Base-by-base conservation (phyloP, 2,888 invertebrate genomes). In the Bhutanitis thaidina region DNA sequence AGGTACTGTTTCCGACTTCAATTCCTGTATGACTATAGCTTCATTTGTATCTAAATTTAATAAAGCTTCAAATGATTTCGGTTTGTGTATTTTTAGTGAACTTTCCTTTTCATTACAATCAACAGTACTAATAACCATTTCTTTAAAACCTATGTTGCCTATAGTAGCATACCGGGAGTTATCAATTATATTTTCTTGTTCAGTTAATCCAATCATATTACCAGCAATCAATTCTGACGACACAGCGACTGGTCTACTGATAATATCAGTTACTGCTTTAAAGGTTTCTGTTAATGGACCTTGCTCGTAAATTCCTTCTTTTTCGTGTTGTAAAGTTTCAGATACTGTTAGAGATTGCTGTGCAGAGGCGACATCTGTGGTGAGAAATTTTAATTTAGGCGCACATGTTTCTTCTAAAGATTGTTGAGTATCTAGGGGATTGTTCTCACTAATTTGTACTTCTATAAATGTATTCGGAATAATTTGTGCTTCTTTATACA, bases 61-160 rank as follows among this genome's bases (percentile, higher is more conserved):
- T 10, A 61, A 59, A 13, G 82, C 81, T 38, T 61, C 58, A 16
- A 55, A 65, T 14, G 62, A 50, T 49, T 60, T 70, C 4, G 76
- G 71, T 53, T 58, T 61, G 1, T 49, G 49, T 32, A 57, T 55
- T 43, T 49, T 68, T 51, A 53, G 79, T 55, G 20, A 15, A 43
- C 69, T 77, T 85, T 94, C 94, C 55, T 85, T 88, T 81, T 94
- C 94, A 54, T 86, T 90, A 20, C 69, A 69, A 55, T 90, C 77
- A 12, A 91, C 85, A 63, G 92, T 91, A 38, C 84, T 89, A 36
- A 90, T 80, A 20, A 90, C 67, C 27, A 93, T 55, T 64, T 92
- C 90, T 67, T 91, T 90, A 49, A 90, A 73, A 34, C 90, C 80
- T 40, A 91, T 77, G 58, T 91, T 91, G 52, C 88, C 85, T 25